Evolutionary conservation across 2,888 invertebrate species (phyloP), one percentile per base, ranked within the genome.

Genomic region (Tanypteryx hageni): DNA sequence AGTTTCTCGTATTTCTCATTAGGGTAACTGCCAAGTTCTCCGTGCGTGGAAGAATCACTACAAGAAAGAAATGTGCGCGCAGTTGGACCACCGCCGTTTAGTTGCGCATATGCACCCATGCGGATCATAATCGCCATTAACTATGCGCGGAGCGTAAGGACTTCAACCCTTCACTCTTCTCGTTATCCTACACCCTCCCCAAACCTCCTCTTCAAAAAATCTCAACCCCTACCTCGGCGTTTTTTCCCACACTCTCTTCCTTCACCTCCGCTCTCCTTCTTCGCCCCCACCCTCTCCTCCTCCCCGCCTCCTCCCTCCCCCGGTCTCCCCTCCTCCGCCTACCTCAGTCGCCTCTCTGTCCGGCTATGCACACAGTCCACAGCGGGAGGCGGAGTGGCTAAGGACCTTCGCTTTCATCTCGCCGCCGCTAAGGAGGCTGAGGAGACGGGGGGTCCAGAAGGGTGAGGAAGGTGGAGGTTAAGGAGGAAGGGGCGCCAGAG

Each of bases 351-450:
- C 83, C 83, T 83, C 83, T 44, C 83, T 83, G 83, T 83, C 83
- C 83, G 83, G 56, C 83, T 86, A 61, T 86, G 86, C 86, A 86
- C 86, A 86, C 86, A 86, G 59, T 86, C 86, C 86, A 10, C 89
- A 89, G 64, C 64, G 89, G 89, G 89, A 44, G 31, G 89, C 56
- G 61, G 61, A 83, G 83, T 83, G 83, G 83, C 83, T 83, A 57
- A 83, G 83, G 83, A 57, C 57, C 83, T 56, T 18, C 31, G 64
- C 89, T 89, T 89, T 89, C 89, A 89, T 64, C 64, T 89, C 89
- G 89, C 89, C 89, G 89, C 64, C 61, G 86, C 86, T 86, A 86
- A 86, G 86, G 86, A 86, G 86, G 61, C 86, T 68, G 89, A 7
- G 64, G 61, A 18, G 89, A 61, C 7, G 27, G 44, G 89, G 31